Base-by-base conservation (phyloP, 2,888 invertebrate genomes). In the Tiliacea aurago region DNA sequence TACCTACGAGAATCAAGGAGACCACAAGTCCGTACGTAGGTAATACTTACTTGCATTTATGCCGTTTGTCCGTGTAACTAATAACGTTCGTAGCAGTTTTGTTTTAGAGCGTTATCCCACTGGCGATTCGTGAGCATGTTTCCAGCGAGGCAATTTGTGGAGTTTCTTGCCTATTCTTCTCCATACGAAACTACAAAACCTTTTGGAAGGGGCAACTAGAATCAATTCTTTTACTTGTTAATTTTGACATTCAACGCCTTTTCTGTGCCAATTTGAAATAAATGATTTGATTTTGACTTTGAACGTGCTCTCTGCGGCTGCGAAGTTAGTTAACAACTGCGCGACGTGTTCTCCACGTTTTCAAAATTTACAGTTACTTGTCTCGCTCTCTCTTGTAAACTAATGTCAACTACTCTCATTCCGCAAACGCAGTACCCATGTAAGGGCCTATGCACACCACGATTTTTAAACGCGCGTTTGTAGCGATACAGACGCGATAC, bases 1-100 rank as follows among this genome's bases (percentile, higher is more conserved):
- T 75, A 11, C 68, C 64, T 45, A 61, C 81, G 49, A 58, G 64
- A 66, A 45, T 53, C 75, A 70, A 45, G 61, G 56, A 53, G 65
- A 70, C 62, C 15, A 51, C 41, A 23, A 55, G 45, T 37, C 37
- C 4, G 37, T 77, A 66, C 66, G 10, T 53, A 56, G 18, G 43
- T 43, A 23, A 62, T 61, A 37, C 18, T n/a, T 71, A 45, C 9
- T 20, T 56, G 41, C 9, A 4, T n/a, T n/a, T 28, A 4, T 28
- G 47, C n/a, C 20, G 20, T 75, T 15, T 61, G 37, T 45, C 33
- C 0, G 43, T 55, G 10, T 45, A 15, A 49, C 20, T 23, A 23
- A 45, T 47, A n/a, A 37, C n/a, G n/a, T 51, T 41, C 28, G 51
- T 59, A 59, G 37, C 58, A 13, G 37, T 61, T 18, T 23, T 18